Evolutionary conservation across 2,113 vertebrate species (phyloP).

Genomic region (Calypte anna): DNA sequence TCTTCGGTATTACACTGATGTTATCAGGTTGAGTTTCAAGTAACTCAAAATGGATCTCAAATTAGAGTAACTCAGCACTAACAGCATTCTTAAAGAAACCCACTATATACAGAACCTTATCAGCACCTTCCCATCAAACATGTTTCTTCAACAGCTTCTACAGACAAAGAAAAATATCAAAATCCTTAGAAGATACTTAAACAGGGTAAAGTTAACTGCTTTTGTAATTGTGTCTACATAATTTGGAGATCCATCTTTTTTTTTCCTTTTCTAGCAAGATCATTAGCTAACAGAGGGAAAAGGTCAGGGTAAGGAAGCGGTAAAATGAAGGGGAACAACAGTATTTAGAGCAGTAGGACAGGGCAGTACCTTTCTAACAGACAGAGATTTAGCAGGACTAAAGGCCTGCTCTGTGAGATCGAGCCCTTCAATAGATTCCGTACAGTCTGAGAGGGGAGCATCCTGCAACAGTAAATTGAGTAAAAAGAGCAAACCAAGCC

Average conservation of each 20-base stretch:
- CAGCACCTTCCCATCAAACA: background rate
- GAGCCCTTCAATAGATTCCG: slow-evolving; percentile 98
- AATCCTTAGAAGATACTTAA: background rate
- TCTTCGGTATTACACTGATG: background rate
- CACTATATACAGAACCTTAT: background rate
- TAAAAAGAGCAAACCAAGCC: slow-evolving; percentile 86
- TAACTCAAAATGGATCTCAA: background rate
- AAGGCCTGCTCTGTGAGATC: slow-evolving; percentile 94
- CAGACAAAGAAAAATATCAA: background rate
- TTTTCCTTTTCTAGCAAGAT: background rate
- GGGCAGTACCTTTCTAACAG: slow-evolving; percentile 97
- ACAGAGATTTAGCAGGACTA: slow-evolving; percentile 93
- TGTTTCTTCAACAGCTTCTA: background rate
- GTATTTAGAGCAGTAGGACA: slow-evolving; percentile 64
- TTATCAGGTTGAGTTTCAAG: background rate
- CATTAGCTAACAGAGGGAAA: background rate
- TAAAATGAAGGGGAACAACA: slow-evolving; percentile 47
- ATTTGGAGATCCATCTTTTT: background rate
- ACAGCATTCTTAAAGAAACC: background rate
- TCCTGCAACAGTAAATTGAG: slow-evolving; percentile 98
- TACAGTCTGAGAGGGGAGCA: slow-evolving; percentile 98
- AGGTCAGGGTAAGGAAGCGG: slow-evolving; percentile 50
- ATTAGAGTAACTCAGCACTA: background rate
- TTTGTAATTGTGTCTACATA: background rate
- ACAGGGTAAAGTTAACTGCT: background rate